Evolutionary conservation across 1,140 invertebrate genomes (phyloP).

Genomic region (Pollicipes pollicipes): DNA sequence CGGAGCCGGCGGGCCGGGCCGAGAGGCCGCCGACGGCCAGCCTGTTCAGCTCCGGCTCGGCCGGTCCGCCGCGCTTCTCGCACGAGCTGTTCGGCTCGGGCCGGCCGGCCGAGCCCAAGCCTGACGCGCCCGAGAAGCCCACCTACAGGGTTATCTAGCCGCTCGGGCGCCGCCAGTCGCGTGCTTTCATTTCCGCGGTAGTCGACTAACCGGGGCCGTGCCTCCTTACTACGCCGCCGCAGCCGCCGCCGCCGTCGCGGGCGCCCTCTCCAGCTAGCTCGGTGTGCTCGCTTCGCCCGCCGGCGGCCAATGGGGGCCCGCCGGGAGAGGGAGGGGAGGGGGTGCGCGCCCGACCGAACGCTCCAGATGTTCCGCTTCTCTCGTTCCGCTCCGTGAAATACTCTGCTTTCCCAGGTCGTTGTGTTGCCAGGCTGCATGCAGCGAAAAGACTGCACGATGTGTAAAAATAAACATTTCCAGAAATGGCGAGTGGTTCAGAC

Average conservation of each 20-base stretch:
- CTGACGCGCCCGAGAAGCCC: not conserved
- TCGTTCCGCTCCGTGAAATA: not conserved
- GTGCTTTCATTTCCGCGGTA: not conserved
- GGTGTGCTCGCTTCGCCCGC: no score
- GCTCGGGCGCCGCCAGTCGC: not conserved
- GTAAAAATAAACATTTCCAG: not conserved
- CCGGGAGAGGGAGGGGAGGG: no score
- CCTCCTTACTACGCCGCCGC: no score
- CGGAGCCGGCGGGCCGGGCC: not conserved
- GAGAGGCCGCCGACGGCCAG: not conserved
- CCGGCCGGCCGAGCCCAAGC: not conserved
- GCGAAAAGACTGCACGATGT: not conserved
- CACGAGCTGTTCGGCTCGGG: constrained; percentile 1
- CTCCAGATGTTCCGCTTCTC: not conserved
- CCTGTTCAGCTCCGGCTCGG: not conserved
- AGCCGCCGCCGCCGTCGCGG: not conserved
- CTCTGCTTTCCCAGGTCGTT: not conserved
- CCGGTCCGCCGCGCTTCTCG: not conserved
- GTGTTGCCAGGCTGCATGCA: not conserved
- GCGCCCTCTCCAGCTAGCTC: not conserved
- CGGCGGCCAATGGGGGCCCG: no score
- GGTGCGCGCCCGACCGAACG: no score
- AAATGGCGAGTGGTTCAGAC: no score
- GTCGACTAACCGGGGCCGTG: no score
- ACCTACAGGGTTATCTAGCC: not conserved